Percentiles rank a stretch among this genome's conserved stretches.
Conservation (phyloP, 1,140 invertebrate genomes). For the Hyposmocoma kahamanoa region DNA sequence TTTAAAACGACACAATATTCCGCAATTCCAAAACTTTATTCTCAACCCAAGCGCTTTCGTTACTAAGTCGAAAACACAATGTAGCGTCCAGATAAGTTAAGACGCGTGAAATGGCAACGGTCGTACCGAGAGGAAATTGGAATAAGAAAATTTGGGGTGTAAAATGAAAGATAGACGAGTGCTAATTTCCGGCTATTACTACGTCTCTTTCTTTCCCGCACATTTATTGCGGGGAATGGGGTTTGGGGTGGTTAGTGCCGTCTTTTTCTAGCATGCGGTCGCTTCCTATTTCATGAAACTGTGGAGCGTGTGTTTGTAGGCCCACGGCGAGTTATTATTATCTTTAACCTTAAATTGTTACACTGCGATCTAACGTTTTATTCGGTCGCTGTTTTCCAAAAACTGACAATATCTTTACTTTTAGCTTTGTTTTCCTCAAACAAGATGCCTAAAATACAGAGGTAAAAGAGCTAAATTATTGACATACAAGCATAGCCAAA, state of each 20-base stretch:
- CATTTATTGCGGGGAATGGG: conserved; percentile 50
- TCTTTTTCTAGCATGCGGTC: conserved; percentile 51
- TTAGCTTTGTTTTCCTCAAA: too few species aligned
- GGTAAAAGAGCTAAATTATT: too few species aligned
- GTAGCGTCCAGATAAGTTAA: conserved; percentile 18
- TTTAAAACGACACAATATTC: conserved; percentile 29
- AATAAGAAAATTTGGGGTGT: conserved; percentile 74
- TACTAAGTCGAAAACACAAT: not conserved
- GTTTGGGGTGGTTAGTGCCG: conserved; percentile 36
- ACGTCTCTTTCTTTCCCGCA: conserved; percentile 70
- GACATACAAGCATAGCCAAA: too few species aligned
- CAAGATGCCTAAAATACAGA: too few species aligned
- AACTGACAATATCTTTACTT: too few species aligned
- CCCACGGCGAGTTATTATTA: too few species aligned
- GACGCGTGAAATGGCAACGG: conserved; percentile 33
- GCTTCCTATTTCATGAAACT: conserved; percentile 39
- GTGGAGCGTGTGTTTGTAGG: conserved; percentile 16
- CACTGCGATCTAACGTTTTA: too few species aligned
- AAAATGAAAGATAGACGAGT: conserved; percentile 74
- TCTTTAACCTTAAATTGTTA: too few species aligned
- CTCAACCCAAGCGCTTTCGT: conserved; percentile 17
- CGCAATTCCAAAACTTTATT: conserved; percentile 15
- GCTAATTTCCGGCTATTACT: conserved; percentile 72
- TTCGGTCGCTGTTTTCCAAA: too few species aligned
- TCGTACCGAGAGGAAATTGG: conserved; percentile 70